A percentile compares a stretch with the other conserved stretches of the same genome.
phyloP scores from a whole-genome alignment of 2,113 vertebrate genomes.

The Panthera leo region DNA sequence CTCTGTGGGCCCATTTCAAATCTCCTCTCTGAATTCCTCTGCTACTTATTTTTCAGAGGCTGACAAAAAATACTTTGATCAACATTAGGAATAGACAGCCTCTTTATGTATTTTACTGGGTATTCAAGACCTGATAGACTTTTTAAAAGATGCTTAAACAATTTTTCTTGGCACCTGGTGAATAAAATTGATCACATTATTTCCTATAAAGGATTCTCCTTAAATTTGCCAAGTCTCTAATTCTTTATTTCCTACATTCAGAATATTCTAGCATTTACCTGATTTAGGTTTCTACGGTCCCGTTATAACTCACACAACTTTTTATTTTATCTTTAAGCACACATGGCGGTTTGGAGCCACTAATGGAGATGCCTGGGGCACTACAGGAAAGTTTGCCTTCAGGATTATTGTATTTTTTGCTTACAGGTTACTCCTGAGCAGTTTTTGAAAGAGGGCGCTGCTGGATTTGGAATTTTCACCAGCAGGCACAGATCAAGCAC shows the following conservation, averaged over 20 bases:
- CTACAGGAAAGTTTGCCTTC: no score
- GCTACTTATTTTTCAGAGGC: not conserved
- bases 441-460: not conserved
- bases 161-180: not conserved
- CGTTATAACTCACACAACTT: not conserved
- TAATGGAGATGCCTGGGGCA: no score
- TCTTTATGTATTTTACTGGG: not conserved
- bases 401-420: not conserved
- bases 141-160: not conserved
- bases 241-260: not conserved
- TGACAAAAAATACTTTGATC: not conserved
- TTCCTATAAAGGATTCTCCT: not conserved
- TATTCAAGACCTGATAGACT: not conserved
- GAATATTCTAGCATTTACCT: not conserved
- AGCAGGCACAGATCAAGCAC: not conserved
- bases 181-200: not conserved
- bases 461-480: fast-evolving
- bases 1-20: not conserved
- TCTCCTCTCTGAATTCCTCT: not conserved
- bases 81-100: not conserved
- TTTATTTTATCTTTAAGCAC: not conserved
- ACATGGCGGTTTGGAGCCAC: not conserved
- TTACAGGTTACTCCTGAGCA: not conserved
- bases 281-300: not conserved
- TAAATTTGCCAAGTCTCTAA: not conserved